Percentiles rank a stretch among this genome's conserved stretches.
phyloP scores from a whole-genome alignment of 2,888 invertebrate species.

The Limnephilus marmoratus region DNA sequence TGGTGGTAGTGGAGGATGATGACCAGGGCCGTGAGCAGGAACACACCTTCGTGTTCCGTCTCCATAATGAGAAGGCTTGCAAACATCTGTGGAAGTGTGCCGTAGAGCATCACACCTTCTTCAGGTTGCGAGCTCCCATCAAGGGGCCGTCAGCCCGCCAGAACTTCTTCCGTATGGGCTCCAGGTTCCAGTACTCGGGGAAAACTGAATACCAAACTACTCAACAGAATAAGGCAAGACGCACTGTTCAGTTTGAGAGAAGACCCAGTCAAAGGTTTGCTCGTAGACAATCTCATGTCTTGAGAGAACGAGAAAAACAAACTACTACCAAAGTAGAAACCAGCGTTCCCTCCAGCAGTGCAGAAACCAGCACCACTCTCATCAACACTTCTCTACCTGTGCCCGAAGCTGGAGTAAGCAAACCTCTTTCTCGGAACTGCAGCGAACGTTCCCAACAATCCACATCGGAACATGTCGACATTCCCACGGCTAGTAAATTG shows the following conservation, averaged over 20 bases:
- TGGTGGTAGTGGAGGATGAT: slow-evolving; percentile 99
- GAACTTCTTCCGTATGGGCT: slow-evolving; percentile 99
- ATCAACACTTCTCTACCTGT: slow-evolving; percentile 70
- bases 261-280: slow-evolving; percentile 98
- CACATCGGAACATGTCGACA: slow-evolving; percentile 36
- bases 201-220: slow-evolving; percentile 99
- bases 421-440: slow-evolving; percentile 74
- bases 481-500: slow-evolving; percentile 69
- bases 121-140: slow-evolving; percentile 92
- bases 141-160: slow-evolving; percentile 93
- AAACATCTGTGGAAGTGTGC: slow-evolving; percentile 99
- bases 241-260: slow-evolving; percentile 97
- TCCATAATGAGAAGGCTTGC: slow-evolving; percentile 98
- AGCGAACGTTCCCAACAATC: slow-evolving; percentile 78
- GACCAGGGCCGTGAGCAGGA: slow-evolving; percentile 98
- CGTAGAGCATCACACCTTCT: slow-evolving; percentile 99
- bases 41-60: slow-evolving; percentile 98
- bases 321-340: slow-evolving; percentile 65
- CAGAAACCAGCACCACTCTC: slow-evolving; percentile 70
- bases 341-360: slow-evolving; percentile 67
- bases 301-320: slow-evolving; percentile 87
- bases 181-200: slow-evolving; percentile 95
- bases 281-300: slow-evolving; percentile 91
- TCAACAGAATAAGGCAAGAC: slow-evolving; percentile 90
- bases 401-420: slow-evolving; percentile 67